A percentile compares a stretch with the other conserved stretches of the same genome.
These are phyloP conservation scores for Bugulina stolonifera DNA, from an alignment of 2,888 invertebrate species.

Conservation along the genomic window DNA sequence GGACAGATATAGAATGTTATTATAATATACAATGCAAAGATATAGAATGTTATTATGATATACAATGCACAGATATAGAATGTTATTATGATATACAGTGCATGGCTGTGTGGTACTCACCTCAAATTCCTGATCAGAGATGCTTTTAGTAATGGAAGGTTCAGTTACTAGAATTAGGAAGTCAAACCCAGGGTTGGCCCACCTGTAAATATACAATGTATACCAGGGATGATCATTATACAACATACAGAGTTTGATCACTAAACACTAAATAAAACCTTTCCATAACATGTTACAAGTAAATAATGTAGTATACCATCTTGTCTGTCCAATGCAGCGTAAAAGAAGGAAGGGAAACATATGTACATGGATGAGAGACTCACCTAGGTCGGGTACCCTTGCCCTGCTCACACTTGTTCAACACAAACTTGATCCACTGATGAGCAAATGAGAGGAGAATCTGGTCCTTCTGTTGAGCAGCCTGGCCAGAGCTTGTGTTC, in stretches of 20 bases:
- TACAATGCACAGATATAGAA: background rate
- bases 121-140: slow-evolving; percentile 74
- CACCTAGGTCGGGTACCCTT: slow-evolving; percentile 49
- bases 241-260: too few relatives aligned
- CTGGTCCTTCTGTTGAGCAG: slow-evolving; percentile 55
- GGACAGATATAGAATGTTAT: too few relatives aligned
- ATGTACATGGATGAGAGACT: slow-evolving; percentile 5
- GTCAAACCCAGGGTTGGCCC: slow-evolving; percentile 83
- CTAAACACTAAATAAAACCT: too few relatives aligned
- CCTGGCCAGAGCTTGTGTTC: background rate
- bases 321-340: too few relatives aligned
- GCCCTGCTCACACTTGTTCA: slow-evolving; percentile 70
- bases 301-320: too few relatives aligned
- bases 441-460: slow-evolving; percentile 67
- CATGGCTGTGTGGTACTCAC: slow-evolving; percentile 45
- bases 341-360: too few relatives aligned
- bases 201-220: slow-evolving; percentile 55
- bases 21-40: too few relatives aligned
- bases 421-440: slow-evolving; percentile 85
- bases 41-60: background rate
- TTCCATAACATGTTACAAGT: too few relatives aligned
- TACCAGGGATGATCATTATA: too few relatives aligned
- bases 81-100: background rate
- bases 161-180: slow-evolving; percentile 79
- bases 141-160: slow-evolving; percentile 70